These are phyloP conservation scores for Ormyrus labotus DNA, from an alignment of 2,888 invertebrate genomes.

Conservation along the genomic window DNA sequence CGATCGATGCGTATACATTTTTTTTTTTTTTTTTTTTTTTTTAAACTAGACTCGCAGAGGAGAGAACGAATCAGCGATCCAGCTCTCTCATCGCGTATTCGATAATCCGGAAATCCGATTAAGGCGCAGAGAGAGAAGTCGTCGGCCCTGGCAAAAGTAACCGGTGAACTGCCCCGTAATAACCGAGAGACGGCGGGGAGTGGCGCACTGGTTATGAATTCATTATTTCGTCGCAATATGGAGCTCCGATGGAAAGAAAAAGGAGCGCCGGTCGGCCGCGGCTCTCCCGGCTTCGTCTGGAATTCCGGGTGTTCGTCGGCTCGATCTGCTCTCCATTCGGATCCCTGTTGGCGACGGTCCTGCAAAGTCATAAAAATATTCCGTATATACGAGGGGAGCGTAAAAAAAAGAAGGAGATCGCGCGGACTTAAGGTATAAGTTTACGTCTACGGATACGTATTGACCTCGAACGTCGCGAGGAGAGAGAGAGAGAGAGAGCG, in stretches of 20 bases:
- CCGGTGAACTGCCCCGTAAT: slow-evolving; percentile 51
- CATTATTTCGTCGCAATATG: slow-evolving; percentile 39
- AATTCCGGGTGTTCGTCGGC: neutral
- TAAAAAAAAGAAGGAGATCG: neutral
- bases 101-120: slow-evolving; percentile 63
- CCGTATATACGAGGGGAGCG: neutral
- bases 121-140: slow-evolving; percentile 54
- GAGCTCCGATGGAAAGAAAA: too few relatives aligned
- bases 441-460: too few relatives aligned
- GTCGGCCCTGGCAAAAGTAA: slow-evolving; percentile 58
- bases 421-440: too few relatives aligned
- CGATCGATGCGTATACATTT: neutral
- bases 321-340: neutral
- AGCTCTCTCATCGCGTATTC: slow-evolving; percentile 44
- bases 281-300: neutral
- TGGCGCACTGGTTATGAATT: slow-evolving; percentile 53
- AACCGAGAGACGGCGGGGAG: slow-evolving; percentile 13
- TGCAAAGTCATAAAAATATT: slow-evolving; percentile 41
- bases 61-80: neutral
- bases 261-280: neutral
- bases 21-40: neutral
- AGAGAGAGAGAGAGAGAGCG: too few relatives aligned
- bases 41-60: neutral
- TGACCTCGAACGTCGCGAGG: slow-evolving; percentile 6
- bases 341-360: neutral